phyloP scores from a whole-genome alignment of 1,140 invertebrate species.

The Pissodes strobi region DNA sequence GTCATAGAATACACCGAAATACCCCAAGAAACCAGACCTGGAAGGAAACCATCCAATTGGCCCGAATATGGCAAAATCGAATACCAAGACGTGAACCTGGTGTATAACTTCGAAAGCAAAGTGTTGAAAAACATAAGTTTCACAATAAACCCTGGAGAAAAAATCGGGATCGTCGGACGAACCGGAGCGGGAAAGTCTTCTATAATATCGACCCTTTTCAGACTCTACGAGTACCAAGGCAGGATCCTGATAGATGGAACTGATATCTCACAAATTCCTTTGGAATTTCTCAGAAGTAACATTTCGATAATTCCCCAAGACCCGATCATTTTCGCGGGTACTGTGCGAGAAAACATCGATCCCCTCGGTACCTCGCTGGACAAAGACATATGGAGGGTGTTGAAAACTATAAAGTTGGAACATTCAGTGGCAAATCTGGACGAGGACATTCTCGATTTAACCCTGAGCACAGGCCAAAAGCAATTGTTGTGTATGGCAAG shows the following conservation, averaged over 20 bases:
- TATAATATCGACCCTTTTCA: slow-evolving; percentile 72
- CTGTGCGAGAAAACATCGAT: slow-evolving; percentile 65
- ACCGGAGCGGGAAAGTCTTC: slow-evolving; percentile 86
- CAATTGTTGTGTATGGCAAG: slow-evolving; percentile 80
- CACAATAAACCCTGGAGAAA: slow-evolving; percentile 62
- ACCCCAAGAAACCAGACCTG: slow-evolving; percentile 59
- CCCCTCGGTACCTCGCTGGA: slow-evolving; percentile 62
- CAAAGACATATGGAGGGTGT: slow-evolving; percentile 46
- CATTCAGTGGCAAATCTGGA: slow-evolving; percentile 38
- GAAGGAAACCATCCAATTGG: slow-evolving; percentile 63
- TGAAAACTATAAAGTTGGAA: slow-evolving; percentile 42
- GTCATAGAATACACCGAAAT: slow-evolving; percentile 67
- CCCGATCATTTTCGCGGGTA: slow-evolving; percentile 64
- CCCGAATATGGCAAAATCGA: slow-evolving; percentile 71
- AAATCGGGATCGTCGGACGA: slow-evolving; percentile 77
- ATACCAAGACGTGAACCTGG: slow-evolving; percentile 68
- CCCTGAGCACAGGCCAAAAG: slow-evolving; percentile 75
- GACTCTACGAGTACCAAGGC: slow-evolving; percentile 60
- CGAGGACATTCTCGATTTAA: slow-evolving; percentile 64
- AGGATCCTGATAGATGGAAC: slow-evolving; percentile 64
- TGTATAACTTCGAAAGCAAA: slow-evolving; percentile 65
- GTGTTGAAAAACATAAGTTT: slow-evolving; percentile 78
- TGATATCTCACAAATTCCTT: slow-evolving; percentile 63
- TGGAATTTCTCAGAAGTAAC: slow-evolving; percentile 73
- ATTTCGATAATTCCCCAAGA: slow-evolving; percentile 86